phyloP scores from a whole-genome alignment of 2,113 vertebrate species.

The Tenebrosternarchus preto region DNA sequence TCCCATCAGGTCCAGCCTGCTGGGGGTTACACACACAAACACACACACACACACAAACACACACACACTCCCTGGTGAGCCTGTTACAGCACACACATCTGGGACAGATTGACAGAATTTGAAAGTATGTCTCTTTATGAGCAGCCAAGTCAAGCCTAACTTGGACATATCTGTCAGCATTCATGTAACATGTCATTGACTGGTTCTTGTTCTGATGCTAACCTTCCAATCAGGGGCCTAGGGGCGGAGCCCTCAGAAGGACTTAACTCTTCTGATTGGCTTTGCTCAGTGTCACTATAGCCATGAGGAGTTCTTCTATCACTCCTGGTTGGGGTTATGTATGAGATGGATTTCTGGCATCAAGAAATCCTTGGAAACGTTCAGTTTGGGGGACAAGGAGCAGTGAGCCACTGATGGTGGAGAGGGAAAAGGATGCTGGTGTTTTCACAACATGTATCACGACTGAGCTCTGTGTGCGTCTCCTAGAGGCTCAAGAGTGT shows the following conservation, averaged over 20 bases:
- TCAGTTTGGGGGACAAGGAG: too few relatives aligned
- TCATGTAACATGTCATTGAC: slow-evolving; percentile 42
- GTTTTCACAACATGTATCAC: too few relatives aligned
- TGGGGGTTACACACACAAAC: slow-evolving; percentile 66
- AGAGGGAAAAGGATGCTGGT: too few relatives aligned
- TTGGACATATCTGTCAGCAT: slow-evolving; percentile 16
- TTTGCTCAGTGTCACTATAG: neutral
- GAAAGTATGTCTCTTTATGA: neutral
- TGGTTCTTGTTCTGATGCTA: neutral
- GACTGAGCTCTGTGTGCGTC: too few relatives aligned
- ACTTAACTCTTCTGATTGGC: neutral
- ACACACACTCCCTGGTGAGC: slow-evolving; percentile 10
- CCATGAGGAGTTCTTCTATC: neutral
- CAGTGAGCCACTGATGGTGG: too few relatives aligned
- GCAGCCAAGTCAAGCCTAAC: slow-evolving; percentile 33
- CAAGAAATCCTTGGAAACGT: too few relatives aligned
- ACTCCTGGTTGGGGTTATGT: slow-evolving; percentile 2
- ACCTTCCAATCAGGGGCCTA: slow-evolving; percentile 1
- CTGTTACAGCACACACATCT: slow-evolving; percentile 49
- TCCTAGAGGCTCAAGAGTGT: neutral
- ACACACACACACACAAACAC: slow-evolving; percentile 14
- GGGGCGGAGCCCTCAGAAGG: neutral
- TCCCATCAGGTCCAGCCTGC: slow-evolving; percentile 68
- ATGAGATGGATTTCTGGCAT: too few relatives aligned
- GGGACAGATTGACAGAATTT: slow-evolving; percentile 49